phyloP scores from a whole-genome alignment of 2,888 invertebrate species.

The Drosophila leonis region DNA sequence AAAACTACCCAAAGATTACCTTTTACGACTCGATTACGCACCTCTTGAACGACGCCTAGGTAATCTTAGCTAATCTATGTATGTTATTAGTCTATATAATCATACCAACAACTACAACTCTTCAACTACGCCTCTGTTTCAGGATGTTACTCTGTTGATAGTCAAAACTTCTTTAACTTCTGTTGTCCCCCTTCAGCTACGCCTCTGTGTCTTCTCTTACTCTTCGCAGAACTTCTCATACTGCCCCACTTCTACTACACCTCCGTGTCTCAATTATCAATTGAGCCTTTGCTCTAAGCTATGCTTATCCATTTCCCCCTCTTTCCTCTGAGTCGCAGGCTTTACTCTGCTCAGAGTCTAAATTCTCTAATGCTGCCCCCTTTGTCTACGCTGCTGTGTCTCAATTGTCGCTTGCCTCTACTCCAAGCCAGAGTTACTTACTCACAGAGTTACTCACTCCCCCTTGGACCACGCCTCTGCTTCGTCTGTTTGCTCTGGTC shows the following conservation, averaged over 20 bases:
- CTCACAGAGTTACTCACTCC: neutral
- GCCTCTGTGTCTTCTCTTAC: neutral
- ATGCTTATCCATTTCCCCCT: no score
- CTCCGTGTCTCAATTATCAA: neutral
- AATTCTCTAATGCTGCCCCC: no score
- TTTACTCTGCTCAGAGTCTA: neutral
- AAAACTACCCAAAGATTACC: no score
- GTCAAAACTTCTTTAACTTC: no score
- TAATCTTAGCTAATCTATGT: neutral
- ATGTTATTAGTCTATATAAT: neutral
- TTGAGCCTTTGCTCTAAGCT: no score
- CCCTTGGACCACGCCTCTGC: slow-evolving; percentile 14
- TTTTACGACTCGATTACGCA: no score
- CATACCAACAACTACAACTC: no score
- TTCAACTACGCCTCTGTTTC: neutral
- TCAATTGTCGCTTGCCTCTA: neutral
- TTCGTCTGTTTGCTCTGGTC: slow-evolving; percentile 12
- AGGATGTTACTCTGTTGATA: no score
- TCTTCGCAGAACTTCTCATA: no score
- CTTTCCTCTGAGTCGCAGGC: neutral
- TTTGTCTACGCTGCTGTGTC: neutral
- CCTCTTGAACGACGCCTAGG: neutral
- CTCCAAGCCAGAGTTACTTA: neutral
- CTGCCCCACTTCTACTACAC: neutral
- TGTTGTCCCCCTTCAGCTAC: neutral